Evolutionary conservation across 1,140 invertebrate species (phyloP), one percentile per base, ranked within the genome.

Genomic region (Camponotus vicinus): DNA sequence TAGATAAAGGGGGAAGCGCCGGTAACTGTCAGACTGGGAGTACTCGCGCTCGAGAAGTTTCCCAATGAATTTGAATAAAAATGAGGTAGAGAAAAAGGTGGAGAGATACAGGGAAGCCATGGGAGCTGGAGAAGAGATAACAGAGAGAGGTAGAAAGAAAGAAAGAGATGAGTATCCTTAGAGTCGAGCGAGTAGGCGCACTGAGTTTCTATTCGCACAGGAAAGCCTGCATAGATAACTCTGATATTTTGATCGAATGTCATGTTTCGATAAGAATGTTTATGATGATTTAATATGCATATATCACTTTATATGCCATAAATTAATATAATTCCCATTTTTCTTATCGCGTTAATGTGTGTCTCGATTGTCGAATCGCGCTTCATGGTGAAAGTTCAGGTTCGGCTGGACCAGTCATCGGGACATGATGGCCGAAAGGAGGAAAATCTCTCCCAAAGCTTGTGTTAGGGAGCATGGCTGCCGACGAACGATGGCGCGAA

Each of bases 401-500:
- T 59, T 34, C 8, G 3, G 6, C 42, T 21, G 42, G 27, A 73
- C 4, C 11, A 18, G 18, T 63, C 11, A 34, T 71, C 18, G 27
- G 55, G 45, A 61, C 2, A 63, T n/a, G 40, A 83, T 71, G 67
- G 40, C 27, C 27, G 52, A 73, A 63, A 83, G 69, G 69, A 73
- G 79, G 69, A 73, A 70, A 83, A 15, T 73, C 27, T 70, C 15
- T 52, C 49, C 49, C 55, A 21, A 40, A 57, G 63, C 1, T 32
- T 80, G 7, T 5, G 5, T 52, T 52, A 2, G 34, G 40, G 69
- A 91, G 88, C 45, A 92, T 92, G 92, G 92, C 91, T 84, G 92
- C 92, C 92, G 92, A 92, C 91, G 91, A 90, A 87, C 55, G 89
- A 92, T 92, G 92, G 91, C 91, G 92, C 66, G 66, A 64, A 61